Percentiles rank a stretch among this genome's conserved stretches.
These are phyloP conservation scores for Lasiommata megera DNA, from an alignment of 2,888 invertebrate species.

Conservation along the genomic window DNA sequence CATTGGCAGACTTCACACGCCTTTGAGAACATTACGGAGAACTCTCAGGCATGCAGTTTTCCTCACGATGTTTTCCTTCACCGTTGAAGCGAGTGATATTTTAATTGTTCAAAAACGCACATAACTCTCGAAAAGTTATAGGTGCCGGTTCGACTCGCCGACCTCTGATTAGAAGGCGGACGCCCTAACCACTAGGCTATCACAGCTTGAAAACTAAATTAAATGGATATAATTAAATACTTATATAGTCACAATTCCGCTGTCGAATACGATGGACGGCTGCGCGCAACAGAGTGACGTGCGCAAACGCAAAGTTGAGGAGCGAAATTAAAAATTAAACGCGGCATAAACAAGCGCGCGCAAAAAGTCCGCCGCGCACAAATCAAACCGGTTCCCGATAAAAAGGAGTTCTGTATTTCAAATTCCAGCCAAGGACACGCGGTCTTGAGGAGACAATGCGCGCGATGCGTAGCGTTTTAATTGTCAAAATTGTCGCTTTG, in stretches of 20 bases:
- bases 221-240: too few relatives aligned
- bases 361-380: slow-evolving; percentile 43
- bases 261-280: slow-evolving; percentile 1
- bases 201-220: too few relatives aligned
- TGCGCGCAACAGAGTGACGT: slow-evolving; percentile 2
- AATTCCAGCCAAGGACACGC: slow-evolving; percentile 76
- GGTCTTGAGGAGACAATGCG: slow-evolving; percentile 53
- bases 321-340: slow-evolving; percentile 44
- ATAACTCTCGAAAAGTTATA: too few relatives aligned
- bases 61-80: too few relatives aligned
- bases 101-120: too few relatives aligned
- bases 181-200: too few relatives aligned
- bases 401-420: slow-evolving; percentile 55
- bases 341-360: slow-evolving; percentile 40
- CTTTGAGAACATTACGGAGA: too few relatives aligned
- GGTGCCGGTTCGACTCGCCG: too few relatives aligned
- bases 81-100: too few relatives aligned
- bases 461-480: slow-evolving; percentile 73
- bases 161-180: too few relatives aligned
- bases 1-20: too few relatives aligned
- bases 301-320: background rate
- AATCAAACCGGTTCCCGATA: slow-evolving; percentile 60
- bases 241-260: background rate
- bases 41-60: too few relatives aligned
- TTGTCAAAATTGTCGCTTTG: slow-evolving; percentile 76